phyloP scores from a whole-genome alignment of 2,113 vertebrate species.

The Epinephelus lanceolatus region DNA sequence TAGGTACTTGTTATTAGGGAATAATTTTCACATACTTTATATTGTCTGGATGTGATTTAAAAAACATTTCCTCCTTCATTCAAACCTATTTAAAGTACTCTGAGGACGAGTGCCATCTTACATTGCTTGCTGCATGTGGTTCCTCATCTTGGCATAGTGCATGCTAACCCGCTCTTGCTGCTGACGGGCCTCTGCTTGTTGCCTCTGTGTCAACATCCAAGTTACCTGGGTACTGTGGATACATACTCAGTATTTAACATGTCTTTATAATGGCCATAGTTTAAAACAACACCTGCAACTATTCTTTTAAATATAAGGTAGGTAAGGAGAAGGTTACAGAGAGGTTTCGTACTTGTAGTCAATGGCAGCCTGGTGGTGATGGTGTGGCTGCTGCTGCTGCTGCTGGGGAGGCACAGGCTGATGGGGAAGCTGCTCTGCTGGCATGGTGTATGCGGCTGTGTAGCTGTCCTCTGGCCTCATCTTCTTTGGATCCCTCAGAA shows the following conservation, averaged over 20 bases:
- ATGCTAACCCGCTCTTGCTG: slow-evolving; percentile 93
- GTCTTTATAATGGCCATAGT: not conserved
- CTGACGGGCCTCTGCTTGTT: slow-evolving; percentile 92
- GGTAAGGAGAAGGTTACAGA: not conserved
- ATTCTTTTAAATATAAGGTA: too few relatives aligned
- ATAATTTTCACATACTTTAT: not conserved
- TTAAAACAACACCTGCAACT: not conserved
- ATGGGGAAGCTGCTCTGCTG: slow-evolving; percentile 85
- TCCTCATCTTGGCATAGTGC: slow-evolving; percentile 97
- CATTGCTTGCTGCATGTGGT: slow-evolving; percentile 96
- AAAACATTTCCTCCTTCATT: not conserved
- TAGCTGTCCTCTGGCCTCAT: slow-evolving; percentile 92
- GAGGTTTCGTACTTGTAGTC: slow-evolving; percentile 93
- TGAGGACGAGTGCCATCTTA: slow-evolving; percentile 75
- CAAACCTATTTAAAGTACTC: not conserved
- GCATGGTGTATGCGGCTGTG: slow-evolving; percentile 91
- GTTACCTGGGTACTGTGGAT: slow-evolving; percentile 93
- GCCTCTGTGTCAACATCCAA: slow-evolving; percentile 98
- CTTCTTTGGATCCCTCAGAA: slow-evolving; percentile 93
- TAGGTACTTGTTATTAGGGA: slow-evolving; percentile 1
- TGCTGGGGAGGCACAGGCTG: slow-evolving; percentile 78
- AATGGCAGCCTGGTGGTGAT: slow-evolving; percentile 87
- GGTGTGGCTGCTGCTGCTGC: slow-evolving; percentile 67
- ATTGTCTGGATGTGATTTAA: not conserved
- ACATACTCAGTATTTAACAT: not conserved